Conservation (phyloP, 2,113 vertebrate species). For the Ailuropoda melanoleuca region DNA sequence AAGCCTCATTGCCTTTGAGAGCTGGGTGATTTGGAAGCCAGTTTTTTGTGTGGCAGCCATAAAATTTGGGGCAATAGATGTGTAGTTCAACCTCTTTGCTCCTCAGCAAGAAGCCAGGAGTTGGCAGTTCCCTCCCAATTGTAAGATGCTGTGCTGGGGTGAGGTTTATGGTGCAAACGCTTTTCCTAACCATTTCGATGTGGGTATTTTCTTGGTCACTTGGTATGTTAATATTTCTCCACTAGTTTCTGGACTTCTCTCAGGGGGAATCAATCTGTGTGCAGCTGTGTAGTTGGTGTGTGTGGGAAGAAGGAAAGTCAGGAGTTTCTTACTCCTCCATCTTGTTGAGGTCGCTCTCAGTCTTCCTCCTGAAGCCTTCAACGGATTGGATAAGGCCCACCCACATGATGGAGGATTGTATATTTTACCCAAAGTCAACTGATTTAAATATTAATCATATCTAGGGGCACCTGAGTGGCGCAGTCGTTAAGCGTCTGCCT, state of each 20-base stretch:
- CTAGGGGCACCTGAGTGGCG: too few relatives aligned
- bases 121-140: too few relatives aligned
- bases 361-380: background rate
- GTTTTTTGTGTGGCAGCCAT: background rate
- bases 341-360: background rate
- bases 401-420: background rate
- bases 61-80: background rate
- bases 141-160: too few relatives aligned
- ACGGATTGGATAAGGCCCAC: background rate
- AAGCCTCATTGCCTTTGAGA: background rate
- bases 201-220: background rate
- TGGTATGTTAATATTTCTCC: background rate
- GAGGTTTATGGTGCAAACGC: background rate
- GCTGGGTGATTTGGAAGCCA: background rate
- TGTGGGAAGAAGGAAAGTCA: background rate
- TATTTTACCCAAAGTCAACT: too few relatives aligned
- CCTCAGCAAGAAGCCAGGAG: background rate
- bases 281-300: background rate
- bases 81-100: background rate
- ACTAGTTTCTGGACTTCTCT: background rate
- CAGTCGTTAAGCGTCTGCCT: too few relatives aligned
- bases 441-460: background rate
- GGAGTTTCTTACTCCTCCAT: background rate
- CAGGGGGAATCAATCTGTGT: background rate
- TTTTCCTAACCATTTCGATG: background rate